Percentiles rank a stretch among this genome's conserved stretches.
Conservation (phyloP, 1,140 invertebrate species). For the Brachionus rotundiformis region DNA sequence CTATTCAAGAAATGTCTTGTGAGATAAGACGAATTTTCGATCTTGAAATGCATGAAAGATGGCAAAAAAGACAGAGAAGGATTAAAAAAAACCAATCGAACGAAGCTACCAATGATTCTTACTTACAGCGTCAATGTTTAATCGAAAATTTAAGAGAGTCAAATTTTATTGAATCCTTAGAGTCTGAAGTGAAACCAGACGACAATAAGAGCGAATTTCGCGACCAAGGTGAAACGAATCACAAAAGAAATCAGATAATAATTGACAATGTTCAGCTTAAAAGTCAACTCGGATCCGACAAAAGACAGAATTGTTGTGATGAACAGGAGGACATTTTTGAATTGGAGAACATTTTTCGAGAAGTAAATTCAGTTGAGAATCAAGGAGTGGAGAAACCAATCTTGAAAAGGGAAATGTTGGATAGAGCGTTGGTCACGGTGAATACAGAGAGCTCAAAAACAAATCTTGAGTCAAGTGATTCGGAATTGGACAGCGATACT, state of each 20-base stretch:
- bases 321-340: background rate
- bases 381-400: background rate
- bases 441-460: background rate
- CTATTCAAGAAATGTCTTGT: background rate
- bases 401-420: background rate
- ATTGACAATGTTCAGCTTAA: too few relatives aligned
- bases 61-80: background rate
- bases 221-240: background rate
- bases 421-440: slow-evolving; percentile 2
- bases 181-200: background rate
- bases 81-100: too few relatives aligned
- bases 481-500: background rate
- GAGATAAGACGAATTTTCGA: slow-evolving; percentile 1
- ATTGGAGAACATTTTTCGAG: background rate
- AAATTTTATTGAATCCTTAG: background rate
- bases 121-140: background rate
- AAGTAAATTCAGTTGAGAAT: background rate
- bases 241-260: background rate
- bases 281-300: background rate
- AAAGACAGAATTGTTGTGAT: background rate
- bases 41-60: background rate
- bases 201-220: background rate
- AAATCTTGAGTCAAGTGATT: background rate
- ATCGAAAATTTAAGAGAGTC: background rate
- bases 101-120: background rate